Conservation (phyloP, 2,888 invertebrate genomes). For the Amphimallon solstitiale region DNA sequence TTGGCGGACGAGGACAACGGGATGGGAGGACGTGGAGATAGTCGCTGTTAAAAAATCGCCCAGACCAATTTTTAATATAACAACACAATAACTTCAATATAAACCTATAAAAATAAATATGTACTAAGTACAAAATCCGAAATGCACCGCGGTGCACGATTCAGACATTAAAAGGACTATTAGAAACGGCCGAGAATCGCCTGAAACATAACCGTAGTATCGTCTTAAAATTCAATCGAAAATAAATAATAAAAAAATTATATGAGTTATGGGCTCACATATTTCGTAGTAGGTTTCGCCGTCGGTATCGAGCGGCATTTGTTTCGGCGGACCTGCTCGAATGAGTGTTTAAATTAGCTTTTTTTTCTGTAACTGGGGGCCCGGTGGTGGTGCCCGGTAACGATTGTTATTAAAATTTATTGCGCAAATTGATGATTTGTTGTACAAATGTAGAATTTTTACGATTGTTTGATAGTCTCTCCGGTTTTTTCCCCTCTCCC, state of each 20-base stretch:
- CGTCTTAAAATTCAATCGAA: constrained; percentile 50
- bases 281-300: constrained; percentile 44
- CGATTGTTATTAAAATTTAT: constrained; percentile 23
- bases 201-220: constrained; percentile 16
- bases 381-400: constrained; percentile 4
- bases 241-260: constrained; percentile 50
- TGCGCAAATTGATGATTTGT: constrained; percentile 16
- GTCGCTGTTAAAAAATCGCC: constrained; percentile 22
- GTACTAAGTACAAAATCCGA: constrained; percentile 39
- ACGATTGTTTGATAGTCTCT: constrained; percentile 3
- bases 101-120: constrained; percentile 49
- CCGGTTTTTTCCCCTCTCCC: neutral
- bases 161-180: constrained; percentile 9
- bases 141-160: constrained; percentile 12
- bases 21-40: neutral
- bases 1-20: neutral
- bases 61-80: constrained; percentile 48
- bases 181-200: constrained; percentile 8
- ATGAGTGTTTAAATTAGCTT: neutral
- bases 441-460: constrained; percentile 7
- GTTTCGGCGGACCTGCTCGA: constrained; percentile 1
- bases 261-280: constrained; percentile 51
- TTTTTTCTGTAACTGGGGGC: constrained; percentile 12
- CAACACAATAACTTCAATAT: constrained; percentile 50
- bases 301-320: constrained; percentile 40